These are phyloP conservation scores for Stramonita haemastoma DNA, from an alignment of 2,888 invertebrate genomes.

Conservation along the genomic window DNA sequence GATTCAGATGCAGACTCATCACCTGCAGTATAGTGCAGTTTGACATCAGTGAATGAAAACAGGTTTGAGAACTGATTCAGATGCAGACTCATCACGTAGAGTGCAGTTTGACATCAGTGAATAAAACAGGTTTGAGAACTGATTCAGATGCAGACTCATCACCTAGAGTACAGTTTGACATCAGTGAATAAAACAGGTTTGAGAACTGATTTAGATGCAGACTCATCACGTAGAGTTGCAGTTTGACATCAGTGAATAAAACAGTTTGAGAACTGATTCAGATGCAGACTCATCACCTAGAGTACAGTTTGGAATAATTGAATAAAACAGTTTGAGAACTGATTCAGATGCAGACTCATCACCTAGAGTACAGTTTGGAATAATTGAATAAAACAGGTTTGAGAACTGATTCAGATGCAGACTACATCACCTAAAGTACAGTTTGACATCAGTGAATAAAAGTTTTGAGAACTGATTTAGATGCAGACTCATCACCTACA, in stretches of 20 bases:
- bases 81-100: slow-evolving; percentile 83
- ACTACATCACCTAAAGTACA: slow-evolving; percentile 78
- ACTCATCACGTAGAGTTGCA: slow-evolving; percentile 79
- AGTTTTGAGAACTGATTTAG: no score
- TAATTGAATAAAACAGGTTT: no score
- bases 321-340: no score
- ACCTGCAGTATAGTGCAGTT: slow-evolving; percentile 28
- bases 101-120: neutral
- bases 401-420: slow-evolving; percentile 80
- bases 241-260: no score
- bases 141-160: slow-evolving; percentile 84
- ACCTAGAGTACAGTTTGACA: slow-evolving; percentile 24
- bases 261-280: no score
- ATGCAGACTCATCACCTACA: slow-evolving; percentile 83
- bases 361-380: slow-evolving; percentile 18
- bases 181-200: no score
- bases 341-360: slow-evolving; percentile 84
- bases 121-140: no score
- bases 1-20: slow-evolving; percentile 84
- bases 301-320: neutral
- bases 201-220: slow-evolving; percentile 80
- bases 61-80: no score
- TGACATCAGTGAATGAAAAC: no score
- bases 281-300: slow-evolving; percentile 84
- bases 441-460: no score